A percentile compares a stretch with the other conserved stretches of the same genome.
phyloP scores from a whole-genome alignment of 1,140 invertebrate species.

The Ceratosolen solmsi region DNA sequence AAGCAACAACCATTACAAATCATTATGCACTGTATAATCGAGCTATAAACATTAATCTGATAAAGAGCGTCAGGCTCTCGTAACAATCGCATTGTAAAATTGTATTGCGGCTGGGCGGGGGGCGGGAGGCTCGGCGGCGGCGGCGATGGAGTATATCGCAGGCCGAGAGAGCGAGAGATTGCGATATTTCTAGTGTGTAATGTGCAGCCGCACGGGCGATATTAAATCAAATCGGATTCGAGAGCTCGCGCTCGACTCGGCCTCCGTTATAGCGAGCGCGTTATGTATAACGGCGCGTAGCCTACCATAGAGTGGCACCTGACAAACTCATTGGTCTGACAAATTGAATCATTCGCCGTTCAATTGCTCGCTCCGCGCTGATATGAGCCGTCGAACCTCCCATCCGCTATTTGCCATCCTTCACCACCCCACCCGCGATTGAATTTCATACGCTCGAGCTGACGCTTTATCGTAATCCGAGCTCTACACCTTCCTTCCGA shows the following conservation, averaged over 20 bases:
- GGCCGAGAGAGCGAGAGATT: constrained; percentile 60
- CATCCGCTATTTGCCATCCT: constrained; percentile 63
- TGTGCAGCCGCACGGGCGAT: constrained; percentile 69
- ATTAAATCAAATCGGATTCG: constrained; percentile 73
- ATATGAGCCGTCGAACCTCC: constrained; percentile 63
- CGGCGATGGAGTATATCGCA: background rate
- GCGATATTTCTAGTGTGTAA: constrained; percentile 72
- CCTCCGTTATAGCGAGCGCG: constrained; percentile 30
- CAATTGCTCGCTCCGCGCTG: constrained; percentile 71
- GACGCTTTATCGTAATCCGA: constrained; percentile 39
- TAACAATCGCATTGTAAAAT: constrained; percentile 48
- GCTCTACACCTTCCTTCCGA: background rate
- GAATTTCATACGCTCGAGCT: constrained; percentile 24
- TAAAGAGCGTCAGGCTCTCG: constrained; percentile 15
- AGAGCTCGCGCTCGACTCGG: constrained; percentile 64
- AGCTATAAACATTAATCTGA: constrained; percentile 8
- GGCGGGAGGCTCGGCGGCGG: constrained; percentile 6
- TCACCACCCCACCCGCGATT: constrained; percentile 22
- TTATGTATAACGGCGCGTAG: constrained; percentile 37
- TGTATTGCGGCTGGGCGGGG: constrained; percentile 51
- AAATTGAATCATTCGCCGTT: constrained; percentile 75
- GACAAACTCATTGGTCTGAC: constrained; percentile 74
- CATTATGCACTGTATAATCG: background rate
- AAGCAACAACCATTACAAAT: background rate
- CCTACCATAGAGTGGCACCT: constrained; percentile 70